Base-by-base conservation (phyloP, 2,888 invertebrate genomes). In the Scelioninae gen. 2 region DNA sequence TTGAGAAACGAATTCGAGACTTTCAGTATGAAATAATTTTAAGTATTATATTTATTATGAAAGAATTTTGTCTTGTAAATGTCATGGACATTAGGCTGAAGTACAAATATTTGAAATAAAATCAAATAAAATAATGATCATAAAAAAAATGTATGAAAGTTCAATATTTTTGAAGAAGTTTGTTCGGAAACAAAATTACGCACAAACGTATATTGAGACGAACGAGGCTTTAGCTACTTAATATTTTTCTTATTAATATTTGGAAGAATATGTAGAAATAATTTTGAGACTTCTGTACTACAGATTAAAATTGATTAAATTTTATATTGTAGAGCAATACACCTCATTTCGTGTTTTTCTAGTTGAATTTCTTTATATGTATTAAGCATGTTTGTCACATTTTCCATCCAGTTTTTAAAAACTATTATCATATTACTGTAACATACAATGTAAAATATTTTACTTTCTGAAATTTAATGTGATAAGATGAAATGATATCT, bases 151-250 rank as follows among this genome's bases (percentile, higher is more conserved):
- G n/a, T n/a, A n/a, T n/a, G n/a, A n/a, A n/a, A n/a, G n/a, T n/a
- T n/a, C n/a, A n/a, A n/a, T n/a, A n/a, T n/a, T n/a, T n/a, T 48
- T 10, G 37, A 6, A 48, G 16, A 28, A 11, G 39, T 25, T 50
- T 52, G 31, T 52, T 52, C 33, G 31, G 41, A 52, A 63, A 52
- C 48, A 61, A 61, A 61, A 63, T 52, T 41, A 63, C 52, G 63
- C 52, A 63, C 63, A 63, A 63, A 18, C 5, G 11, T 31, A 4
- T 13, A 22, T 58, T 2, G 6, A 60, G 25, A 33, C 18, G 33
- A 45, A 31, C 15, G 18, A 46, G 35, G 41, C 41, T 41, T 52
- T 15, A 52, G 52, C 31, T 63, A 63, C 63, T 63, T 50, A 63
- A 50, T 63, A 60, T 46, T 48, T 60, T 60, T 60, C 28, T n/a